These are phyloP conservation scores for Pangasius larnaudii DNA, from an alignment of 2,797 vertebrate species.

Conservation along the genomic window DNA sequence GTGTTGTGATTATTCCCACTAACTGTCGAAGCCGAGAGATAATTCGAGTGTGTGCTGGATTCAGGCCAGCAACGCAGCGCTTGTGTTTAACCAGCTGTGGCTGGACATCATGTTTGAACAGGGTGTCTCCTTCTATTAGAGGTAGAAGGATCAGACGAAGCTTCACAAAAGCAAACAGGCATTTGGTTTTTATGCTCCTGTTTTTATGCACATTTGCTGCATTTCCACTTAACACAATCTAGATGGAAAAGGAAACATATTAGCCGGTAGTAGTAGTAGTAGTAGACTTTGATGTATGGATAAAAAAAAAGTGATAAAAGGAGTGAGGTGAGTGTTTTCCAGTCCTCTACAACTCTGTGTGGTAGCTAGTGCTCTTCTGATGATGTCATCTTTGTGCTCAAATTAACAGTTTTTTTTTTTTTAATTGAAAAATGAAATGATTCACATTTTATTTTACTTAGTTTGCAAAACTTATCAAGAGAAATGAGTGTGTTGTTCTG, in stretches of 20 bases:
- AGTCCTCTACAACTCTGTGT: neutral
- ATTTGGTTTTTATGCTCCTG: neutral
- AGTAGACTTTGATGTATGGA: too few relatives aligned
- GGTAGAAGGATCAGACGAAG: neutral
- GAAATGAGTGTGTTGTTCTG: neutral
- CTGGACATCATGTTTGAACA: conserved; percentile 48
- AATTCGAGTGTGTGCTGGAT: conserved; percentile 47
- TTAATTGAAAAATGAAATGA: neutral
- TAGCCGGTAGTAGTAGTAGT: neutral
- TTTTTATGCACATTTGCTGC: neutral
- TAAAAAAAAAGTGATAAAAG: neutral
- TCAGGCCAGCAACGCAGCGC: conserved; percentile 12
- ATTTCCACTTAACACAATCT: neutral
- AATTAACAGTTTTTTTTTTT: neutral
- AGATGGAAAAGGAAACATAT: neutral
- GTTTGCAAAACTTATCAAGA: neutral
- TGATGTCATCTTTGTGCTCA: neutral
- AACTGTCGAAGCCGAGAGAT: conserved; percentile 33
- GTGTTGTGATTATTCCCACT: conserved; percentile 44
- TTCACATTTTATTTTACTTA: neutral
- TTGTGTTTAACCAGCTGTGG: conserved; percentile 54
- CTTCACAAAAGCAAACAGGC: conserved; percentile 12
- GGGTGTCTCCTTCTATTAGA: conserved; percentile 52
- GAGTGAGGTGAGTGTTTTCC: neutral
- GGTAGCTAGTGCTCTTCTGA: neutral